Conservation (phyloP, 2,888 invertebrate species). For the Keiferia lycopersicella region DNA sequence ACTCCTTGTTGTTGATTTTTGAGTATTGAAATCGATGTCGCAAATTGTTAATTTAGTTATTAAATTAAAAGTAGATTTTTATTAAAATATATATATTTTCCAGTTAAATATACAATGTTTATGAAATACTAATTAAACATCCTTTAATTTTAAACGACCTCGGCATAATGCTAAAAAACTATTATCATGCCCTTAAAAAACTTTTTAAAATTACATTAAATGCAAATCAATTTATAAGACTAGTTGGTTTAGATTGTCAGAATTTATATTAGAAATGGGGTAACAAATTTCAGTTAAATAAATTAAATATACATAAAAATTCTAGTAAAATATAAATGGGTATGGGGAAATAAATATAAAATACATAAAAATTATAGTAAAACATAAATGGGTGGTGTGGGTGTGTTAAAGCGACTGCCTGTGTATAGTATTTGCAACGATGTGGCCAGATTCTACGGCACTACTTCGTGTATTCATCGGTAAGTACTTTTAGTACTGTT, state of each 20-base stretch:
- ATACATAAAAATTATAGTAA: neutral
- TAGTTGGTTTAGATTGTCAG: slow-evolving; percentile 36
- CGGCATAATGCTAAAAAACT: neutral
- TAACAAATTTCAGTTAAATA: neutral
- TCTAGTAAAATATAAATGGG: neutral
- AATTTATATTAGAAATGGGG: slow-evolving; percentile 9
- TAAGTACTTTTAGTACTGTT: slow-evolving; percentile 33
- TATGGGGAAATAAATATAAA: neutral
- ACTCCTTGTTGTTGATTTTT: neutral
- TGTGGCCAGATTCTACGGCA: neutral
- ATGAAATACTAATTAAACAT: neutral
- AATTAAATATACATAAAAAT: neutral
- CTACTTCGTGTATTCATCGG: slow-evolving; percentile 34
- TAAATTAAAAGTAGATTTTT: neutral
- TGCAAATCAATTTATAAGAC: slow-evolving; percentile 34
- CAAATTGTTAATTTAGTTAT: slow-evolving; percentile 8
- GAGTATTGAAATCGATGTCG: neutral
- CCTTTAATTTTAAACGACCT: neutral
- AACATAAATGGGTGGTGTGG: slow-evolving; percentile 9
- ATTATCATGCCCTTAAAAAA: neutral
- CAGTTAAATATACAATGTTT: neutral
- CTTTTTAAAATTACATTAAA: neutral
- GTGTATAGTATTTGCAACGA: neutral
- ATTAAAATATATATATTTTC: neutral
- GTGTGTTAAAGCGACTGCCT: neutral